phyloP scores from a whole-genome alignment of 2,888 invertebrate genomes.

The Leuctra nigra region DNA sequence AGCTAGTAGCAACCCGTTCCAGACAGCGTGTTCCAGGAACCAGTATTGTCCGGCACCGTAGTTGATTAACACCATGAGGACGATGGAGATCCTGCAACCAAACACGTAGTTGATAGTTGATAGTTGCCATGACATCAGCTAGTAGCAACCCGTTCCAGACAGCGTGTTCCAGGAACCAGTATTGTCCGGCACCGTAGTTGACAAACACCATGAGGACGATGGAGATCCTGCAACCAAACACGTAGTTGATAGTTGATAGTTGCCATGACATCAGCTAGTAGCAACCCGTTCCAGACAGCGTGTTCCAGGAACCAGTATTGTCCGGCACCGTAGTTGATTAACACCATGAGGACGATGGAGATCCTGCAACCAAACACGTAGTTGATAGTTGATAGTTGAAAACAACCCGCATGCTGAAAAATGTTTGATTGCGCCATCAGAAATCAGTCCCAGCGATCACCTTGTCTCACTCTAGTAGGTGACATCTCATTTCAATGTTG shows the following conservation, averaged over 20 bases:
- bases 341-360: constrained; percentile 82
- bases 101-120: too few species aligned
- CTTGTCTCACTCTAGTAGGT: too few species aligned
- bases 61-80: constrained; percentile 87
- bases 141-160: constrained; percentile 89
- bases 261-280: constrained; percentile 85
- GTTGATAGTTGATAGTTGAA: too few species aligned
- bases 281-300: constrained; percentile 88
- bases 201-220: constrained; percentile 88
- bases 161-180: constrained; percentile 80
- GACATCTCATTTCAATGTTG: too few species aligned
- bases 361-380: constrained; percentile 51
- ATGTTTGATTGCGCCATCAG: too few species aligned
- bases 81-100: constrained; percentile 62
- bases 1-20: constrained; percentile 88
- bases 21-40: constrained; percentile 81
- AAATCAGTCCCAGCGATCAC: too few species aligned
- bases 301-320: constrained; percentile 83
- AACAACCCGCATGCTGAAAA: too few species aligned
- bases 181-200: constrained; percentile 83
- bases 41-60: constrained; percentile 83
- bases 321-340: constrained; percentile 85
- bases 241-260: too few species aligned
- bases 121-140: too few species aligned
- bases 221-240: constrained; percentile 53